These are phyloP conservation scores for Ciconia stormi DNA, from an alignment of 2,113 vertebrate species.

Conservation along the genomic window DNA sequence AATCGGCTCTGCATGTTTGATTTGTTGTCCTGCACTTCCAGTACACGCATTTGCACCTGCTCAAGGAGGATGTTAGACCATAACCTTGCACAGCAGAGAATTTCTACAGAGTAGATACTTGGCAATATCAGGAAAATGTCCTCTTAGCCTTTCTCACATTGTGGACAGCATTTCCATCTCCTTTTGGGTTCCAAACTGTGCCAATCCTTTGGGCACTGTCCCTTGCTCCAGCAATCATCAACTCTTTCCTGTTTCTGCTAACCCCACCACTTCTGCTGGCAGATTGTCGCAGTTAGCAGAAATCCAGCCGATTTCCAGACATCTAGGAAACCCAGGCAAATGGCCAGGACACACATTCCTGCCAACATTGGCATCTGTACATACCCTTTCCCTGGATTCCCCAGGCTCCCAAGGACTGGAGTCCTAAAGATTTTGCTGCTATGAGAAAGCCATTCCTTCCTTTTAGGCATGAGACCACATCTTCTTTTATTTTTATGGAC, in stretches of 20 bases:
- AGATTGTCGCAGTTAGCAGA: not conserved
- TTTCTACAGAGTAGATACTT: not conserved
- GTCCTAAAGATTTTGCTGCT: not conserved
- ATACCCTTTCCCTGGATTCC: not conserved
- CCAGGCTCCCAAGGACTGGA: not conserved
- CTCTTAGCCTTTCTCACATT: not conserved
- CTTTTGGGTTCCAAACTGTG: not conserved
- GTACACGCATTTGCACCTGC: not conserved
- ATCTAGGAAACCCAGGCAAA: not conserved
- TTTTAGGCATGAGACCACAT: not conserved
- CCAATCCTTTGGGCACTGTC: not conserved
- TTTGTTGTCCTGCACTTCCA: not conserved
- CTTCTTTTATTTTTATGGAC: not conserved
- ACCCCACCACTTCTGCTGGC: not conserved
- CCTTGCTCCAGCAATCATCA: not conserved
- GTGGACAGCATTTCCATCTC: not conserved
- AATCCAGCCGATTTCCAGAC: not conserved
- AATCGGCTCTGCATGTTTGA: not conserved
- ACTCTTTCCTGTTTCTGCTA: not conserved
- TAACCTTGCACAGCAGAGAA: not conserved
- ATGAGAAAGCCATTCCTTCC: not conserved
- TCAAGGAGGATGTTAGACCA: not conserved
- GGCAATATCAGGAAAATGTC: not conserved
- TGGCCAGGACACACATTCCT: not conserved
- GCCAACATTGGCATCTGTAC: fast-evolving